phyloP scores from a whole-genome alignment of 1,140 invertebrate species.

The Ephestia elutella region DNA sequence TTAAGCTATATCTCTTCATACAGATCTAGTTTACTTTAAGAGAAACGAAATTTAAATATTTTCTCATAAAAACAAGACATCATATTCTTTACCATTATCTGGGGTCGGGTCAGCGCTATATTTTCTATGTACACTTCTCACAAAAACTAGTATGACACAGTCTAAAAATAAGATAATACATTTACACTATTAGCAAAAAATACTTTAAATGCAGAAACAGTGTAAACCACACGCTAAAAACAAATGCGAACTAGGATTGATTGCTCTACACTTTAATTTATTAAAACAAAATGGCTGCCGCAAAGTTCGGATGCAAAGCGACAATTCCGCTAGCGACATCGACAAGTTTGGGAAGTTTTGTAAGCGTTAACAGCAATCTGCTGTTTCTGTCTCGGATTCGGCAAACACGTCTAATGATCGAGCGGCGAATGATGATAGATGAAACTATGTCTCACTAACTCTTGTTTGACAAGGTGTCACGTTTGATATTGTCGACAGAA shows the following conservation, averaged over 20 bases:
- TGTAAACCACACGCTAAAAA: not conserved
- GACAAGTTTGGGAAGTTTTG: constrained; percentile 4
- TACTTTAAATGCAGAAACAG: no score
- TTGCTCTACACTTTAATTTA: not conserved
- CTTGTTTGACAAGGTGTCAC: constrained; percentile 21
- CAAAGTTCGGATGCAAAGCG: not conserved
- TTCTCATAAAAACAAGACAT: no score
- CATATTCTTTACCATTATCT: no score
- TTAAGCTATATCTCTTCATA: not conserved
- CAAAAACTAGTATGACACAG: no score
- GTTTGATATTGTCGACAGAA: constrained; percentile 24
- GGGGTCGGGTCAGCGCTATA: no score
- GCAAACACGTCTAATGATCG: constrained; percentile 68
- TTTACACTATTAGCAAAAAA: no score
- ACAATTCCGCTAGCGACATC: not conserved
- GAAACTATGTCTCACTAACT: constrained; percentile 59
- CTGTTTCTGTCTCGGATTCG: constrained; percentile 55
- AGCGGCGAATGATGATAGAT: constrained; percentile 68
- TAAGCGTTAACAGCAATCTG: constrained; percentile 58
- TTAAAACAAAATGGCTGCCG: constrained; percentile 1
- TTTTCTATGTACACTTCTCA: no score
- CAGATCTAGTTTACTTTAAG: not conserved
- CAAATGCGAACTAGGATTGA: not conserved
- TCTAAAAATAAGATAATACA: no score
- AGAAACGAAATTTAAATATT: not conserved